Percentiles rank a stretch among this genome's conserved stretches.
Evolutionary conservation across 2,797 vertebrate genomes (phyloP).

Genomic region (Xiphorhynchus erythropygius): DNA sequence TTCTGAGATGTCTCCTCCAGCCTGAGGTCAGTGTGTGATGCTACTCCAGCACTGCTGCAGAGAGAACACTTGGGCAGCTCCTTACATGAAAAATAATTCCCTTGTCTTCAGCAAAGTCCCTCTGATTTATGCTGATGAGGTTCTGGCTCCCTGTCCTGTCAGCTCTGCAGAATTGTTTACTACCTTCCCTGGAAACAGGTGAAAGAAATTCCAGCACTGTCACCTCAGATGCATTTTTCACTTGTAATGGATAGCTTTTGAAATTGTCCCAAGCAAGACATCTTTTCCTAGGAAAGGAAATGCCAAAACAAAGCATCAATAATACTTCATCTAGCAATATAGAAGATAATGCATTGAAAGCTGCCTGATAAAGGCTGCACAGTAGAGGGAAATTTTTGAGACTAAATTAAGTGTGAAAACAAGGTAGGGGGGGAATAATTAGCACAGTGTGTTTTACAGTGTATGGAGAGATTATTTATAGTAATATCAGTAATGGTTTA

Average conservation of each 20-base stretch:
- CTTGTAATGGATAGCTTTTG: slow-evolving; percentile 2
- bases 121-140: neutral
- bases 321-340: slow-evolving; percentile 5
- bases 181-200: neutral
- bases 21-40: neutral
- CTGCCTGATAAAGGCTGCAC: neutral
- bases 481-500: neutral
- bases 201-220: neutral
- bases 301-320: slow-evolving; percentile 18
- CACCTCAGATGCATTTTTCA: neutral
- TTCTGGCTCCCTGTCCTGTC: neutral
- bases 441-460: neutral
- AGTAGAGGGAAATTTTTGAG: neutral
- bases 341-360: neutral
- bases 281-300: neutral
- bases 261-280: slow-evolving; percentile 7
- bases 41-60: neutral
- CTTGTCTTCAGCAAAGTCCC: neutral
- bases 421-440: neutral
- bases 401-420: neutral
- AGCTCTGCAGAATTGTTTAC: neutral
- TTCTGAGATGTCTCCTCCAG: neutral
- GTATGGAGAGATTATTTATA: neutral
- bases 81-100: neutral
- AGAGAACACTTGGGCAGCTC: neutral